A percentile compares a stretch with the other conserved stretches of the same genome.
Conservation (phyloP, 2,113 vertebrate genomes). For the Epinephelus moara region DNA sequence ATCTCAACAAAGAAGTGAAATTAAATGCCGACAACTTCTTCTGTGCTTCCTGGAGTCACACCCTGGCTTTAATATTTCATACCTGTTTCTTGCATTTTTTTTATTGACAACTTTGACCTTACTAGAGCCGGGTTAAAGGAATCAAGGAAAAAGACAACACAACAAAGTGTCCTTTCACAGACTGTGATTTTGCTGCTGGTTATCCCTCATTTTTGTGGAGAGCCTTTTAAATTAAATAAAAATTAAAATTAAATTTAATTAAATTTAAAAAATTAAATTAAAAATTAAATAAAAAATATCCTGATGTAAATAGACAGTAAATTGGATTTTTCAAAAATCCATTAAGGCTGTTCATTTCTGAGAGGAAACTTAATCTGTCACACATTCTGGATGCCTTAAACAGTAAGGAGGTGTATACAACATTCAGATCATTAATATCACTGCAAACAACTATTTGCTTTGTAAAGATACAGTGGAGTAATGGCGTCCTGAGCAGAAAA, state of each 20-base stretch:
- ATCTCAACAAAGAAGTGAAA: conserved; percentile 84
- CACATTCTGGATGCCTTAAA: not conserved
- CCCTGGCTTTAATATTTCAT: conserved; percentile 66
- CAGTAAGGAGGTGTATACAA: too few relatives aligned
- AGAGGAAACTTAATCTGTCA: not conserved
- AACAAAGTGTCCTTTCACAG: conserved; percentile 19
- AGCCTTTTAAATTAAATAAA: not conserved
- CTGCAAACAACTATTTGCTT: too few relatives aligned
- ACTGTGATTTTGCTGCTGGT: not conserved
- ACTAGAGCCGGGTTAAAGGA: conserved; percentile 25
- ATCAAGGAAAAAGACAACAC: conserved; percentile 23
- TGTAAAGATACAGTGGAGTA: too few relatives aligned
- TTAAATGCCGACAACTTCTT: conserved; percentile 80
- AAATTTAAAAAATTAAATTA: too few relatives aligned
- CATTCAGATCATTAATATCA: too few relatives aligned
- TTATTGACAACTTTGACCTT: conserved; percentile 51
- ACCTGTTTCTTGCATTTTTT: conserved; percentile 45
- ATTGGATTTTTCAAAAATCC: conserved; percentile 26
- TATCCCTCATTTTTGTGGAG: not conserved
- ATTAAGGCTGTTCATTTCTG: not conserved
- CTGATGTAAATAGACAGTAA: not conserved
- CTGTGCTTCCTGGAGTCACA: conserved; percentile 63
- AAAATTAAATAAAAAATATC: too few relatives aligned
- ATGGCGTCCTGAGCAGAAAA: too few relatives aligned
- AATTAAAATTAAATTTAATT: too few relatives aligned